These are phyloP conservation scores for Characodon lateralis DNA, from an alignment of 2,797 vertebrate species.

Conservation along the genomic window DNA sequence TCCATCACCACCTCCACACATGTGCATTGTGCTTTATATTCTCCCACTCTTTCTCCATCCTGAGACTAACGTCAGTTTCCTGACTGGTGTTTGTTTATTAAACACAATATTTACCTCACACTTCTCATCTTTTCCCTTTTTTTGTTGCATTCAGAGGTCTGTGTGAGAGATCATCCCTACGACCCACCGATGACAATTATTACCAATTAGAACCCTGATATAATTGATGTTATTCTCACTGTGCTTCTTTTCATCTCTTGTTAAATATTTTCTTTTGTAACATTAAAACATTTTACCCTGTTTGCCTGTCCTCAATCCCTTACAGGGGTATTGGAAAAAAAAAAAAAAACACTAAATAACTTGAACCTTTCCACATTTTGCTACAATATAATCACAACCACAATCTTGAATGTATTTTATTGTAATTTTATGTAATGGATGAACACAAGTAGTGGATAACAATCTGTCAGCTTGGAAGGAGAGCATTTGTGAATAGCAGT, in stretches of 20 bases:
- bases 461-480: neutral
- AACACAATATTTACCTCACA: slow-evolving; percentile 96
- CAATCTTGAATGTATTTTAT: neutral
- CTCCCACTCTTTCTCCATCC: slow-evolving; percentile 73
- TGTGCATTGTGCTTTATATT: slow-evolving; percentile 89
- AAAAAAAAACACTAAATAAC: neutral
- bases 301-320: neutral
- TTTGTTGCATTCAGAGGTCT: slow-evolving; percentile 15
- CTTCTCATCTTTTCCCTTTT: slow-evolving; percentile 58
- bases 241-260: neutral
- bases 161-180: slow-evolving; percentile 3
- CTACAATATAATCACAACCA: neutral
- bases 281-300: slow-evolving; percentile 4
- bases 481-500: neutral
- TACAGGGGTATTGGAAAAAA: neutral
- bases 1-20: slow-evolving; percentile 77
- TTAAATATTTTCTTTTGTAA: slow-evolving; percentile 5
- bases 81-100: slow-evolving; percentile 98
- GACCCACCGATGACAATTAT: neutral
- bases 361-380: neutral
- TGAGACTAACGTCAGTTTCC: slow-evolving; percentile 94
- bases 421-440: neutral
- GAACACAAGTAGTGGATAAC: neutral
- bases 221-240: neutral
- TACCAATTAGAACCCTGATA: slow-evolving; percentile 1